Evolutionary conservation across 1,140 invertebrate genomes (phyloP).

Genomic region (Dinoponera quadriceps): DNA sequence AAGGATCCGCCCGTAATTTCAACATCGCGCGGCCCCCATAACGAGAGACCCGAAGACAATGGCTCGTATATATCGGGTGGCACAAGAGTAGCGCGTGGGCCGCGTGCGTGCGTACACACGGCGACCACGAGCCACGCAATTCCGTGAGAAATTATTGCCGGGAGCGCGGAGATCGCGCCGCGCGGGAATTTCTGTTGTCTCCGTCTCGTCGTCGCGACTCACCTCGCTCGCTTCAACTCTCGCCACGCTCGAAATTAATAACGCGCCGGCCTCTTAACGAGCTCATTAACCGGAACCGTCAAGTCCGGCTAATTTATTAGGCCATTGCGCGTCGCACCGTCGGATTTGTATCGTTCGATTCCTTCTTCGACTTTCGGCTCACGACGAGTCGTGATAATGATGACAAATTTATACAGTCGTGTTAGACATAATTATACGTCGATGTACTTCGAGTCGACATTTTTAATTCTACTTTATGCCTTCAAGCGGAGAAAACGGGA

Average conservation of each 20-base stretch:
- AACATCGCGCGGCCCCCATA: slow-evolving; percentile 68
- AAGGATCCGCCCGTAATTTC: slow-evolving; percentile 74
- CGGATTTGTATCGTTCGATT: not conserved
- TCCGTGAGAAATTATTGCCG: slow-evolving; percentile 69
- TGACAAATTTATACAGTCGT: too few species aligned
- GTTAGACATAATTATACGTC: too few species aligned
- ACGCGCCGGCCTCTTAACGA: slow-evolving; percentile 65
- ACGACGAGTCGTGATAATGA: too few species aligned
- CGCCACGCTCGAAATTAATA: slow-evolving; percentile 66
- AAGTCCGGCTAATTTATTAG: not conserved
- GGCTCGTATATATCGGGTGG: slow-evolving; percentile 74
- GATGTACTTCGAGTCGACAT: too few species aligned
- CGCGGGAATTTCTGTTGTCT: slow-evolving; percentile 69
- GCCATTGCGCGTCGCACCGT: not conserved
- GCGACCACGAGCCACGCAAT: slow-evolving; percentile 33
- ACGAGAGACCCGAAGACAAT: slow-evolving; percentile 75
- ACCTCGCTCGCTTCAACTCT: slow-evolving; percentile 40
- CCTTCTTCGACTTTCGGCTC: too few species aligned
- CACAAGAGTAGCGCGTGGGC: slow-evolving; percentile 74
- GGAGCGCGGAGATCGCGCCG: slow-evolving; percentile 36
- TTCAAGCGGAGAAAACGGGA: too few species aligned
- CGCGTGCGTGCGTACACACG: slow-evolving; percentile 47
- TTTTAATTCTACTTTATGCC: too few species aligned
- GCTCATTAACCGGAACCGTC: slow-evolving; percentile 62
- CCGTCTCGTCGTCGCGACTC: slow-evolving; percentile 56